Evolutionary conservation across 2,113 vertebrate species (phyloP).

Genomic region (Protomyctophum bolini): DNA sequence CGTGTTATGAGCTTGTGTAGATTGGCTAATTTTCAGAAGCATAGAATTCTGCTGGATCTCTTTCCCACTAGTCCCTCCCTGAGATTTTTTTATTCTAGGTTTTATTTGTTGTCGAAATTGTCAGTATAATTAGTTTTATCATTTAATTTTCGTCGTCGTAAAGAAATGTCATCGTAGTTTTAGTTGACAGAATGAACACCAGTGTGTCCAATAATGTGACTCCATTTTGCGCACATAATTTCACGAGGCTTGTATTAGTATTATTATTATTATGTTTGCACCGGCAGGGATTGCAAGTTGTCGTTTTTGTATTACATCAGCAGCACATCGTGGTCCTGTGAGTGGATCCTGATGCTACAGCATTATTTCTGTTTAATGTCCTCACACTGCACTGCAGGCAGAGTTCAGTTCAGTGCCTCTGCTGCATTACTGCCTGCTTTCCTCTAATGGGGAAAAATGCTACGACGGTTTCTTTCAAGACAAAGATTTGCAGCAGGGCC

Average conservation of each 20-base stretch:
- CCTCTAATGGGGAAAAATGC: constrained; percentile 32
- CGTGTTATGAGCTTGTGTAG: too few species aligned
- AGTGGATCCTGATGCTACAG: constrained; percentile 44
- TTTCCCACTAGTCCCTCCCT: too few species aligned
- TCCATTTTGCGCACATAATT: not conserved
- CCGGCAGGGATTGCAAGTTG: constrained; percentile 53
- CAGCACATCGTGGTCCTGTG: constrained; percentile 26
- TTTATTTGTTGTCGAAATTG: too few species aligned
- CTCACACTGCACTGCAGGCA: constrained; percentile 17
- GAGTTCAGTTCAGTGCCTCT: too few species aligned
- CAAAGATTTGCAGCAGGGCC: not conserved
- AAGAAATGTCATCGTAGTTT: not conserved
- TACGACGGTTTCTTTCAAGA: not conserved
- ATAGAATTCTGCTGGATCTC: too few species aligned
- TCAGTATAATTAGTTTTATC: not conserved
- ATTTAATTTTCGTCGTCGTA: too few species aligned
- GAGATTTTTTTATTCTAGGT: too few species aligned
- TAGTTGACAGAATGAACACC: not conserved
- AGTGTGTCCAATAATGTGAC: not conserved
- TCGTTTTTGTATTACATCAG: constrained; percentile 45
- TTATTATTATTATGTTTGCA: too few species aligned
- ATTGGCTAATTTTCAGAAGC: too few species aligned
- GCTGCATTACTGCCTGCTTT: not conserved
- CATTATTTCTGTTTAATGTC: constrained; percentile 26
- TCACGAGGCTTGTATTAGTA: constrained; percentile 9